Conservation (phyloP, 2,888 invertebrate species). For the Netelia inedita region DNA sequence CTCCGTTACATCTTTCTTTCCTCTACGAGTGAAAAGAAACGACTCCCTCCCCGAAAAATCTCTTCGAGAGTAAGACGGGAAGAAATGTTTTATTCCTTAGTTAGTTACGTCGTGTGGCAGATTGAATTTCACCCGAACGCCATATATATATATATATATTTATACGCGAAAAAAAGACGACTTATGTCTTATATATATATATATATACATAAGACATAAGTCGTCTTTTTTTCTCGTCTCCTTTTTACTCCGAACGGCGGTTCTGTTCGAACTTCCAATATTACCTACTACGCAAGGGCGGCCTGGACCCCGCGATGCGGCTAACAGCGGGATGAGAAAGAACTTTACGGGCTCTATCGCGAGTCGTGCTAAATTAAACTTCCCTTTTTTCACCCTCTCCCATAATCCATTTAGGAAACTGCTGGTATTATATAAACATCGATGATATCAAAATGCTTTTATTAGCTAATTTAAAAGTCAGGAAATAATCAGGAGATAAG, state of each 20-base stretch:
- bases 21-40: background rate
- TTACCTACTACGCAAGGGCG: constrained; percentile 25
- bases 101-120: constrained; percentile 80
- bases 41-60: background rate
- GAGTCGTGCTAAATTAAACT: constrained; percentile 25
- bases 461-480: constrained; percentile 35
- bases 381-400: constrained; percentile 24
- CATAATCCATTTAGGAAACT: background rate
- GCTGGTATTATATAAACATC: no score
- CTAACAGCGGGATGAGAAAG: background rate
- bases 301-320: constrained; percentile 20
- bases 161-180: no score
- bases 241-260: constrained; percentile 31
- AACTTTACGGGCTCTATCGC: constrained; percentile 54
- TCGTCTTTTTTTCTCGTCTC: constrained; percentile 35
- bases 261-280: constrained; percentile 50
- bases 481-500: constrained; percentile 3
- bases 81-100: constrained; percentile 80
- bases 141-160: constrained; percentile 16
- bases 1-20: background rate
- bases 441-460: constrained; percentile 27
- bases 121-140: constrained; percentile 78
- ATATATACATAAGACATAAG: constrained; percentile 27
- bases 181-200: constrained; percentile 15
- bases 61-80: constrained; percentile 63